A percentile compares a stretch with the other conserved stretches of the same genome.
These are phyloP conservation scores for Takifugu ocellatus DNA, from an alignment of 2,797 vertebrate species.

Conservation along the genomic window DNA sequence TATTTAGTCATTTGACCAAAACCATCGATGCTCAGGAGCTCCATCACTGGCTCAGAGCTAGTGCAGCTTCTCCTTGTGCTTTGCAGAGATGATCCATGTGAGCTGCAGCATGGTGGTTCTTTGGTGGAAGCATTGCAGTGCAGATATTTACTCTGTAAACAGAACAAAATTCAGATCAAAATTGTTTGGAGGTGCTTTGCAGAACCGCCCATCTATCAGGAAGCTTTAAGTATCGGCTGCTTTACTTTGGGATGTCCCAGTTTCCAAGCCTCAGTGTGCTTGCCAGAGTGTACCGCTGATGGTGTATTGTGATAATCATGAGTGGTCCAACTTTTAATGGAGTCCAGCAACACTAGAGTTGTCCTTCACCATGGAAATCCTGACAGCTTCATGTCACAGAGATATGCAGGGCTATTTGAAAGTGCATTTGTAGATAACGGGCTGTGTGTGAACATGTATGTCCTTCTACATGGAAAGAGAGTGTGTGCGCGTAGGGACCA, in stretches of 20 bases:
- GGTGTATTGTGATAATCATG: conserved; percentile 51
- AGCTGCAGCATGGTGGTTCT: no score
- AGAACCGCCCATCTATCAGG: conserved; percentile 2
- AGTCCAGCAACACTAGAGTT: conserved; percentile 42
- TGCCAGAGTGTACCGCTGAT: conserved; percentile 36
- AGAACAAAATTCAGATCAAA: not conserved
- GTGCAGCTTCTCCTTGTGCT: no score
- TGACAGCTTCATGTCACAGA: conserved; percentile 24
- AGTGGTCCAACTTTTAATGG: conserved; percentile 46
- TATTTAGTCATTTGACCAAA: no score
- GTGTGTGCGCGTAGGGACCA: conserved; percentile 1
- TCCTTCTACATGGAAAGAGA: not conserved
- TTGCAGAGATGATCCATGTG: no score
- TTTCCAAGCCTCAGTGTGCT: conserved; percentile 30
- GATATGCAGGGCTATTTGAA: conserved; percentile 38
- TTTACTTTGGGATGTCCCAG: conserved; percentile 18
- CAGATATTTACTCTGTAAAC: not conserved
- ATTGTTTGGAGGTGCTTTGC: not conserved
- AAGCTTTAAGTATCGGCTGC: conserved; percentile 5
- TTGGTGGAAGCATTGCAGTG: not conserved
- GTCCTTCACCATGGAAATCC: conserved; percentile 38
- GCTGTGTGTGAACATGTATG: not conserved
- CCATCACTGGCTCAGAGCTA: no score
- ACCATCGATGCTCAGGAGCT: no score
- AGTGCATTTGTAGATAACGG: conserved; percentile 35